These are phyloP conservation scores for Notolepis coatsorum DNA, from an alignment of 2,797 vertebrate species.

Conservation along the genomic window DNA sequence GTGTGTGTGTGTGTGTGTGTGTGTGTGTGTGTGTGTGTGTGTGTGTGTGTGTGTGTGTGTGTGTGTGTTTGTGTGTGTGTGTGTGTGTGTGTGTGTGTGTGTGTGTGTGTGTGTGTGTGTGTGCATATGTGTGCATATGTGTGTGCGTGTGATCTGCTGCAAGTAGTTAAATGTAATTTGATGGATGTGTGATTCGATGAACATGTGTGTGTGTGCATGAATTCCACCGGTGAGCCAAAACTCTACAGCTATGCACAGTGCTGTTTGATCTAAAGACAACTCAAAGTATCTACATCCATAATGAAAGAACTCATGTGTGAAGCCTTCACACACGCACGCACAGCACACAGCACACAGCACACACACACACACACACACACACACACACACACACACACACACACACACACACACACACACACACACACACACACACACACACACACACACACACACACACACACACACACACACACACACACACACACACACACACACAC, in stretches of 20 bases:
- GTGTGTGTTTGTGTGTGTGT: too few relatives aligned
- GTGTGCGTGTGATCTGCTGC: neutral
- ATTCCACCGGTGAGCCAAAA: neutral
- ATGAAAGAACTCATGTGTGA: constrained; percentile 5
- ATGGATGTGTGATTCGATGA: neutral
- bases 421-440: constrained; percentile 18
- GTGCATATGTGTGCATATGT: neutral
- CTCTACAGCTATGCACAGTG: neutral
- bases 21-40: too few relatives aligned
- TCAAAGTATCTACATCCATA: constrained; percentile 11
- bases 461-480: constrained; percentile 15
- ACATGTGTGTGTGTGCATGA: neutral
- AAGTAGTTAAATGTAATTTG: too few relatives aligned
- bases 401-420: constrained; percentile 3
- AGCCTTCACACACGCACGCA: neutral
- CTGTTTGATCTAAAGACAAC: neutral
- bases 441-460: constrained; percentile 1
- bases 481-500: constrained; percentile 38
- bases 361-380: neutral
- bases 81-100: neutral
- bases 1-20: neutral
- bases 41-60: neutral
- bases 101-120: neutral
- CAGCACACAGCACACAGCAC: neutral
- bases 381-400: constrained; percentile 3